phyloP scores from a whole-genome alignment of 2,797 vertebrate species.

The Megalops cyprinoides region DNA sequence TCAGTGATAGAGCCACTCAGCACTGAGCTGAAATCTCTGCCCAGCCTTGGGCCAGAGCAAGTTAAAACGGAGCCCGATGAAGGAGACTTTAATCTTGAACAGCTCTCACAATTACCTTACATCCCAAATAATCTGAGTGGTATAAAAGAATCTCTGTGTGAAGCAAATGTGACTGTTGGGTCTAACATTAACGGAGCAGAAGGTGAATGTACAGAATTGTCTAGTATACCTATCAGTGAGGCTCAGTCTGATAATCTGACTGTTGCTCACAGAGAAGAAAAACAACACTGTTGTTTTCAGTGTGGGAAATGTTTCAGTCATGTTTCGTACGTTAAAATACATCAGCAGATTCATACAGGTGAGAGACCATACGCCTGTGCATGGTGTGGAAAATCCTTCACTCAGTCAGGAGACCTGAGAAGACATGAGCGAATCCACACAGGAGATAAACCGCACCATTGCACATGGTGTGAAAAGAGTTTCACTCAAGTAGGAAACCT shows the following conservation, averaged over 20 bases:
- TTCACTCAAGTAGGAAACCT: conserved; percentile 78
- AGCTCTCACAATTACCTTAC: conserved; percentile 24
- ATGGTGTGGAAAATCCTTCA: conserved; percentile 77
- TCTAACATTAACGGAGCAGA: not conserved
- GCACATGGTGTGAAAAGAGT: conserved; percentile 75
- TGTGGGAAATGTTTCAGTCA: conserved; percentile 69
- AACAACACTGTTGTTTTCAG: conserved; percentile 64
- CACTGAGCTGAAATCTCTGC: conserved; percentile 27
- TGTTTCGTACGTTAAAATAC: conserved; percentile 60
- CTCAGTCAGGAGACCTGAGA: conserved; percentile 75
- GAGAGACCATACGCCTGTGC: conserved; percentile 70
- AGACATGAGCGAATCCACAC: conserved; percentile 78
- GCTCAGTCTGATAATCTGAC: rapidly evolving
- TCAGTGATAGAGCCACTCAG: conserved; percentile 18
- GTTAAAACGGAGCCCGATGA: conserved; percentile 68
- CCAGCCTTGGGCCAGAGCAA: conserved; percentile 28
- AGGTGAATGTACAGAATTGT: not conserved
- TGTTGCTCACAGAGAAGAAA: conserved; percentile 33
- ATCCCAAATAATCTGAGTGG: not conserved
- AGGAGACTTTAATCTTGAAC: conserved; percentile 46
- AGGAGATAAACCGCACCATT: conserved; percentile 76
- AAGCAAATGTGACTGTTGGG: not conserved
- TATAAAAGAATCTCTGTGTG: not conserved
- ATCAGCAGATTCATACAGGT: conserved; percentile 64
- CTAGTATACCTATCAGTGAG: conserved; percentile 8